Base-by-base conservation (phyloP, 2,888 invertebrate genomes). In the Dolichomitus sp. region DNA sequence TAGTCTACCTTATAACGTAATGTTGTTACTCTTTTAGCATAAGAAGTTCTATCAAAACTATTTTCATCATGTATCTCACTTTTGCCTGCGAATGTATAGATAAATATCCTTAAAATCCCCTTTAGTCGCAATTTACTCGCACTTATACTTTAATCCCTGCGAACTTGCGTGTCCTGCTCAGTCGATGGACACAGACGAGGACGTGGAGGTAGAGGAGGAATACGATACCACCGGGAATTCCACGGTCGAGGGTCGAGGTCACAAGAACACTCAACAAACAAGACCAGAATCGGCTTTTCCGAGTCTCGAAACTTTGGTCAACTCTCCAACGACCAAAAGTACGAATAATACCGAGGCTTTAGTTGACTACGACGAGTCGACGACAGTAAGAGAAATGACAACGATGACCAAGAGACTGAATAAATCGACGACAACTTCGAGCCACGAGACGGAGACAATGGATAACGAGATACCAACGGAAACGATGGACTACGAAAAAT, bases 391-490 rank as follows among this genome's bases (percentile, higher is more conserved):
- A 80, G 14, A 61, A 63, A 42, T 23, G 17, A 37, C 87, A 54
- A 85, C 87, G 23, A 83, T 83, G 48, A 61, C 84, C n/a, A n/a
- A n/a, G 69, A 80, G 63, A 23, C 40, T 57, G 17, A 73, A 66
- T n/a, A 37, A 23, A 48, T 59, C 75, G n/a, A 50, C 61, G 6
- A 77, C 52, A 79, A 79, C 84, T 17, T 83, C 87, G 63, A 87
- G 85, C 40, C 84, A 88, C 54, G 90, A 91, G 75, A 90, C 90
- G 59, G 91, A 92, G 82, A 90, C 89, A 73, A 91, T 92, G 90
- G 87, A 91, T 87, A 93, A 93, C 84, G 93, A 93, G 85, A 93
- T 93, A 72, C 89, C 91, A 37, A 87, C 89, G 54, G 92, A 92
- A 80, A 89, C 89, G 63, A 88, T 88, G 76, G 90, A 90, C 79